Evolutionary conservation across 2,797 vertebrate genomes (phyloP).

Genomic region (Pangasius sanitwongsei): DNA sequence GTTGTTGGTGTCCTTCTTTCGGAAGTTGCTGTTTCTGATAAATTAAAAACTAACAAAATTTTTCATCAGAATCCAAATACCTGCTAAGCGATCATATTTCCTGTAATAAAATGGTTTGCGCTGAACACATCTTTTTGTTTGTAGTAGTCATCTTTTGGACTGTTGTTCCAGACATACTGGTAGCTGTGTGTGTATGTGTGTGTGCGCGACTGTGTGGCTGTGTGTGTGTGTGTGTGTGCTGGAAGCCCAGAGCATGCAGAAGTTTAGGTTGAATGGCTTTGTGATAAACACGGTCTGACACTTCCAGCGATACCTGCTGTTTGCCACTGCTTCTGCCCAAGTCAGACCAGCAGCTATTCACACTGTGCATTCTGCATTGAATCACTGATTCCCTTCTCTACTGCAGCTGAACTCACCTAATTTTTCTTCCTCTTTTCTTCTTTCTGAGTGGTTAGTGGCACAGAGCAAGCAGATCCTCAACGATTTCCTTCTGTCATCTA

Average conservation of each 20-base stretch:
- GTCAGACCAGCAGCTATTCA: neutral
- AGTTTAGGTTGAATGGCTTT: neutral
- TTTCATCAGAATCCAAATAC: constrained; percentile 9
- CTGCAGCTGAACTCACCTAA: neutral
- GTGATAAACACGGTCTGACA: constrained; percentile 10
- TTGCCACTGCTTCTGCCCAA: neutral
- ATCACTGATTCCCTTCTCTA: neutral
- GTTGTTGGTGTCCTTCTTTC: constrained; percentile 69
- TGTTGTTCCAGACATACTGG: neutral
- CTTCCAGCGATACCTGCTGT: constrained; percentile 14
- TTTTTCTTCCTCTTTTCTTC: neutral
- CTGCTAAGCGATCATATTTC: constrained; percentile 12
- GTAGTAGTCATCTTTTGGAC: constrained; percentile 32
- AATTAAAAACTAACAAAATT: neutral
- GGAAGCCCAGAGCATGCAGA: neutral
- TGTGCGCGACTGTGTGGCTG: neutral
- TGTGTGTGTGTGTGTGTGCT: neutral
- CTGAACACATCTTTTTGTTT: constrained; percentile 20
- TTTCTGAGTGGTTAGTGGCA: neutral
- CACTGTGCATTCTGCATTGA: neutral
- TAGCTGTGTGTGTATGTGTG: neutral
- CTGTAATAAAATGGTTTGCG: constrained; percentile 38
- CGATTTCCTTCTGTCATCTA: neutral
- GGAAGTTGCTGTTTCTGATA: constrained; percentile 61
- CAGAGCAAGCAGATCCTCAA: neutral